Evolutionary conservation across 2,888 invertebrate species (phyloP), one percentile per base, ranked within the genome.

Genomic region (Ectropis crepuscularia): DNA sequence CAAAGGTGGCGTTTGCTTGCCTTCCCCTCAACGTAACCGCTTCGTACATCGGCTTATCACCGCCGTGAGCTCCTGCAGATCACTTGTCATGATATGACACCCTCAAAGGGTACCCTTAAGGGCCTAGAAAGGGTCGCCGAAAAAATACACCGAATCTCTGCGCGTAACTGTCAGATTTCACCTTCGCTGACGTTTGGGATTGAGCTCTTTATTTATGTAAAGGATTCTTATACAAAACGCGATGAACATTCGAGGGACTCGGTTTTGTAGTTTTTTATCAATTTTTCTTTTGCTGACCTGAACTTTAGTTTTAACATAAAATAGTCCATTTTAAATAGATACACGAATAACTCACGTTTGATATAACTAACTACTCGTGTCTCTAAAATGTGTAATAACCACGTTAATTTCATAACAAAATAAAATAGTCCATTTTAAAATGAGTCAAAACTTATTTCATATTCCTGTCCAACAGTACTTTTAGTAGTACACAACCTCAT

Each of bases 61-160:
- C 42, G 57, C 53, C 57, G 49, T 69, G 62, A 69, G 65, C 65
- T 63, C 47, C 57, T 62, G 53, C 67, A 68, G 69, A 75, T 74
- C 69, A 68, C 66, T 61, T 71, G 71, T 71, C 70, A 68, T 62
- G 73, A 74, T 73, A 75, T 63, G 70, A 69, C 68, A 61, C 63
- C 69, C 69, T 64, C 67, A 67, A 67, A 69, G 67, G 58, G 57
- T 45, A 48, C 43, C 57, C 60, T 37, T 28, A 48, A 57, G 62
- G 57, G 59, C 49, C 63, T n/a, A 50, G 57, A 61, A 66, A 62
- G 63, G 61, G 57, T 71, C 67, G 65, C 42, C 57, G 57, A 53
- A 71, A 69, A 68, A 70, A 68, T 70, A 61, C 41, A 62, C 50
- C 55, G 53, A 59, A 53, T 45, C 57, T 60, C 53, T 60, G 64